Evolutionary conservation across 2,888 invertebrate species (phyloP).

Genomic region (Melolontha melolontha): DNA sequence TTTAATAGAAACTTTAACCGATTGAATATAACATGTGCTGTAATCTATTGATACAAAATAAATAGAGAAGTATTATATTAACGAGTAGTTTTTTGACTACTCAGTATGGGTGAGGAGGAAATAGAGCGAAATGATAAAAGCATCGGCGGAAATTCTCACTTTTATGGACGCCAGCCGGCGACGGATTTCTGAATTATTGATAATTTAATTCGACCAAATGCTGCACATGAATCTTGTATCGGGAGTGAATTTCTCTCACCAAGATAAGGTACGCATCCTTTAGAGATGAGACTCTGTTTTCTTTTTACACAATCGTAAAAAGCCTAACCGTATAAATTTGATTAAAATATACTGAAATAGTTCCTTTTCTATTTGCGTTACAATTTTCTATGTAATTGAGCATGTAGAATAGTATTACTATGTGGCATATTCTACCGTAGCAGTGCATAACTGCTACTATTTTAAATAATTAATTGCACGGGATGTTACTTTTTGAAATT

Average conservation of each 20-base stretch:
- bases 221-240: constrained; percentile 62
- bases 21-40: too few species aligned
- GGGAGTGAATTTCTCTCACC: constrained; percentile 17
- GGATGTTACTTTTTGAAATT: too few species aligned
- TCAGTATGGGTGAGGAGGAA: background rate
- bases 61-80: too few species aligned
- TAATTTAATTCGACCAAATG: constrained; percentile 65
- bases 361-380: too few species aligned
- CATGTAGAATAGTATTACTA: too few species aligned
- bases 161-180: constrained; percentile 61
- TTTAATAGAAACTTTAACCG: too few species aligned
- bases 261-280: constrained; percentile 23
- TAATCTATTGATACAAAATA: too few species aligned
- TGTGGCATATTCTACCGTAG: too few species aligned
- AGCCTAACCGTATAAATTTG: constrained; percentile 1
- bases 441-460: too few species aligned
- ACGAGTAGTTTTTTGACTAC: too few species aligned
- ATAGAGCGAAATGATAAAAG: constrained; percentile 8
- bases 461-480: too few species aligned
- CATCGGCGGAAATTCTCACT: constrained; percentile 33
- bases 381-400: too few species aligned
- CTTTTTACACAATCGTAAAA: constrained; percentile 26
- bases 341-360: constrained; percentile 9
- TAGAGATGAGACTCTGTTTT: constrained; percentile 12
- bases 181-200: constrained; percentile 63